Evolutionary conservation across 2,113 vertebrate genomes (phyloP).

Genomic region (Siniperca chuatsi): DNA sequence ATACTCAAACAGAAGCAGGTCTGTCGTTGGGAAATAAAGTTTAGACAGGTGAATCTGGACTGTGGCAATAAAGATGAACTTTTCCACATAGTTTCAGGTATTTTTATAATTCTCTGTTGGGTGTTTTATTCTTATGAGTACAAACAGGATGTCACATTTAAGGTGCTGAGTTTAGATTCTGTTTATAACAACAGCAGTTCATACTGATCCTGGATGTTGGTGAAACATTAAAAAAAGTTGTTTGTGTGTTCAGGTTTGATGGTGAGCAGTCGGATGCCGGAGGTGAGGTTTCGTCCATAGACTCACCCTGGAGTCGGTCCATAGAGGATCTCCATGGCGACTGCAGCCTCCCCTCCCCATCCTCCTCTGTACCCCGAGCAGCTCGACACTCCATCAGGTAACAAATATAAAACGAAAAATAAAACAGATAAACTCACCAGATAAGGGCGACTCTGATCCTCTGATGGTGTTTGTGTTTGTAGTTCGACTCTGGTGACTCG

Average conservation of each 20-base stretch:
- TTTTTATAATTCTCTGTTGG: too few species aligned
- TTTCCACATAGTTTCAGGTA: too few species aligned
- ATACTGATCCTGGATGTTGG: neutral
- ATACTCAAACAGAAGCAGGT: too few species aligned
- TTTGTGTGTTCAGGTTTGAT: conserved; percentile 88
- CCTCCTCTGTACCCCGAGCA: conserved; percentile 86
- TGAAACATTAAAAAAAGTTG: too few species aligned
- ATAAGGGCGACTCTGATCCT: neutral
- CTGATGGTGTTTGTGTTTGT: neutral
- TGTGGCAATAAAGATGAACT: too few species aligned
- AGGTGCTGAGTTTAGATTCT: too few species aligned
- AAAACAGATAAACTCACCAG: neutral
- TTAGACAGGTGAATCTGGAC: too few species aligned
- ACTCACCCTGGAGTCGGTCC: conserved; percentile 95
- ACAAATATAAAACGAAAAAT: too few species aligned
- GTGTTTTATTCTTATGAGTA: too few species aligned
- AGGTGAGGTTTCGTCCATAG: conserved; percentile 90
- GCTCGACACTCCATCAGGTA: conserved; percentile 90
- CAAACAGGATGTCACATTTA: too few species aligned
- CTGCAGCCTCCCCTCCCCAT: conserved; percentile 92
- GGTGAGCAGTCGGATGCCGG: conserved; percentile 91
- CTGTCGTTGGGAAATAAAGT: too few species aligned
- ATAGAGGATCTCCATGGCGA: conserved; percentile 97
- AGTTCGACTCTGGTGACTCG: conserved; percentile 84
- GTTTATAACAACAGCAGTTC: neutral